Conservation (phyloP, 1,140 invertebrate species). For the Drosophila navojoa region DNA sequence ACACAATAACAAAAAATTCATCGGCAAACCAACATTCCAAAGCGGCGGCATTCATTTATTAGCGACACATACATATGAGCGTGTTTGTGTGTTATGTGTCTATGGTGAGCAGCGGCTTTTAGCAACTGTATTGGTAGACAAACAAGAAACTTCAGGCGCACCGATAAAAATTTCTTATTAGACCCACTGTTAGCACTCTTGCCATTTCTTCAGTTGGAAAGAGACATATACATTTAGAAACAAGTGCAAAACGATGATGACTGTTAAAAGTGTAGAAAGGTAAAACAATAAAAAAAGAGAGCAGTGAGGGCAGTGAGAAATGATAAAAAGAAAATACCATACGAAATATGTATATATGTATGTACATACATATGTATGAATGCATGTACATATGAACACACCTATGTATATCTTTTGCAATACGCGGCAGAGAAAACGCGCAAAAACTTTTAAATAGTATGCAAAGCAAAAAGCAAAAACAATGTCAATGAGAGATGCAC, state of each 20-base stretch:
- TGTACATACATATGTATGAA: no score
- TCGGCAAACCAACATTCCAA: conserved; percentile 49
- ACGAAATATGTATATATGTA: conserved; percentile 32
- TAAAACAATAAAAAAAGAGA: conserved; percentile 51
- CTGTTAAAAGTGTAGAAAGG: conserved; percentile 54
- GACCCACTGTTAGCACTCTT: conserved; percentile 36
- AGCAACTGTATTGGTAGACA: conserved; percentile 47
- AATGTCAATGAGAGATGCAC: conserved; percentile 44
- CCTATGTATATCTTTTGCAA: conserved; percentile 26
- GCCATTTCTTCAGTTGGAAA: conserved; percentile 44
- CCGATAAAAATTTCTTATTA: conserved; percentile 65
- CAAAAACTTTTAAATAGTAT: conserved; percentile 38
- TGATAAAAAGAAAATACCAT: conserved; percentile 42
- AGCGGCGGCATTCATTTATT: conserved; percentile 27
- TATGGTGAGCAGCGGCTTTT: no score
- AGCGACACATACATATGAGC: conserved; percentile 15
- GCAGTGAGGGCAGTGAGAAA: conserved; percentile 35
- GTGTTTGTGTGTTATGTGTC: conserved; percentile 5
- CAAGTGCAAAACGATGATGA: conserved; percentile 58
- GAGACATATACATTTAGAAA: conserved; percentile 54
- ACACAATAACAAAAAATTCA: conserved; percentile 30
- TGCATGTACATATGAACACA: no score
- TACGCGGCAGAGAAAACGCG: conserved; percentile 49
- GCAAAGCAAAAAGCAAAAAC: conserved; percentile 48
- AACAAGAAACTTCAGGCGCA: conserved; percentile 72